Base-by-base conservation (phyloP, 2,888 invertebrate species). In the Parnassius apollo region DNA sequence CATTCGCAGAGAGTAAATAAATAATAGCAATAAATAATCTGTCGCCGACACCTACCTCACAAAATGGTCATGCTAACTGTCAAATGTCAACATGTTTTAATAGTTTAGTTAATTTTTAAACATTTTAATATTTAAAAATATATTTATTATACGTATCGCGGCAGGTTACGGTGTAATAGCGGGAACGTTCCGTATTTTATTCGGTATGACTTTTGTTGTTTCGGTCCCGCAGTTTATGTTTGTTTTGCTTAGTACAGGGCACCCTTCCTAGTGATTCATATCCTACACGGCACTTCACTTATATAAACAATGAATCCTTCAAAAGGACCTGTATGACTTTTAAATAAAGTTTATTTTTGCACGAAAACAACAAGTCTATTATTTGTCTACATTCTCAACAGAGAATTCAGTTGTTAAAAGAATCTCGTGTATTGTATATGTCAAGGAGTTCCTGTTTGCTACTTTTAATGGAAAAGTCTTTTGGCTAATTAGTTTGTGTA, bases 21-120 rank as follows among this genome's bases (percentile, higher is more conserved):
- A 90, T 88, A 89, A 88, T 77, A 74, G 80, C 78, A 68, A 87
- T 90, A 88, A 87, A 90, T 87, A 86, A 87, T 88, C 90, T 90
- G 90, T 65, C 67, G 68, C 69, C 85, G 89, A 89, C 89, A 83
- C 78, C 79, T 79, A 76, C 74, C 81, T 85, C 85, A 86, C 86
- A 81, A 81, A 88, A 88, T 76, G 83, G 25, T 2, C n/a, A n/a
- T n/a, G n/a, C n/a, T n/a, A n/a, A n/a, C n/a, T n/a, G n/a, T n/a
- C n/a, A n/a, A n/a, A n/a, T n/a, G n/a, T n/a, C n/a, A n/a, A n/a
- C n/a, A n/a, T n/a, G n/a, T n/a, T n/a, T n/a, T n/a, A n/a, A n/a
- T n/a, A n/a, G n/a, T n/a, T n/a, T n/a, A n/a, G n/a, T n/a, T n/a
- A n/a, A n/a, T n/a, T n/a, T n/a, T n/a, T n/a, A n/a, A n/a, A n/a